Base-by-base conservation (phyloP, 2,797 vertebrate genomes). In the Lepus townsendii region DNA sequence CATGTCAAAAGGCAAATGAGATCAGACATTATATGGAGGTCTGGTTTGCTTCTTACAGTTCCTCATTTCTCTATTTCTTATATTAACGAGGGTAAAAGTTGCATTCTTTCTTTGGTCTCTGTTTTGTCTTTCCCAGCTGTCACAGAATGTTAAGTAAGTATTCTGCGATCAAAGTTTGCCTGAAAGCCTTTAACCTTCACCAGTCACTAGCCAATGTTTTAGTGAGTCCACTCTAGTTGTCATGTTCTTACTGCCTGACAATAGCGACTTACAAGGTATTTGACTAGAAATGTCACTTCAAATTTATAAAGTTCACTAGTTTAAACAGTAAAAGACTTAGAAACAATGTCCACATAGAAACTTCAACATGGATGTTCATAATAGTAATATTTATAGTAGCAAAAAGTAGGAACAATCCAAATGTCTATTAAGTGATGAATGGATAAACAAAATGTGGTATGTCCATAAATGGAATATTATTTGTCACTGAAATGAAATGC, bases 31-130 rank as follows among this genome's bases (percentile, higher is more conserved):
- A 65, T 13, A 27, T 68, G 47, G 60, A 94, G 85, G 68, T 95
- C 93, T 96, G 80, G 76, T 94, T 97, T 96, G 69, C 63, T 87
- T 95, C 88, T 91, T 73, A 76, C 73, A 93, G 72, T 60, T 88
- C 83, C 26, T 92, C 69, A 77, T 87, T 95, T 94, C 78, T 92
- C n/a, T 76, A 77, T 83, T 91, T 95, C 80, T 96, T 94, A 72
- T 90, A 83, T 92, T 93, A 92, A 97, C 89, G 91, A 95, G 77
- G n/a, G 80, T 92, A 69, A 96, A 96, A 63, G 20, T 86, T 90
- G n/a, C 83, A 77, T 93, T 96, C 87, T 92, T 97, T 93, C 78
- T 91, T 93, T 88, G 78, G 73, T 75, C 62, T 77, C 60, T 93
- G 76, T 47, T 95, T 92, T 91, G 82, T 69, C 88, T 96, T 93